Evolutionary conservation across 2,797 vertebrate genomes (phyloP).

Genomic region (Sebastolobus altivelis): DNA sequence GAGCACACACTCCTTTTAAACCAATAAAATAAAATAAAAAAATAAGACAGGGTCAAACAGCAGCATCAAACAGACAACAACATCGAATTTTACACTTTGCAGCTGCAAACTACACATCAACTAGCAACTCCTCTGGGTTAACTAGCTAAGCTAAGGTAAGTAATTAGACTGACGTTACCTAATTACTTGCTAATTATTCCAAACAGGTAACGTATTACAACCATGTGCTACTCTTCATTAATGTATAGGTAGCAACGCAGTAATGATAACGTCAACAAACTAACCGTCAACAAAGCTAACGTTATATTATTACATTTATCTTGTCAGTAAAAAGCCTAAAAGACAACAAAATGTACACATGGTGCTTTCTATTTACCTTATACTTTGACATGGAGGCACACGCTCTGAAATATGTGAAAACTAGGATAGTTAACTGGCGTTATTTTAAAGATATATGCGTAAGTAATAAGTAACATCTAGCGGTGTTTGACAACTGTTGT

Average conservation of each 20-base stretch:
- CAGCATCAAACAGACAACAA: too few relatives aligned
- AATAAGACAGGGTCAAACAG: too few relatives aligned
- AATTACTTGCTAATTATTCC: not conserved
- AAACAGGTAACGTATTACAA: not conserved
- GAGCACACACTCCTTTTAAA: too few relatives aligned
- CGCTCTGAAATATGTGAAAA: not conserved
- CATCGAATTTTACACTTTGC: not conserved
- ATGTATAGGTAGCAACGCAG: not conserved
- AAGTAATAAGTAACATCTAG: not conserved
- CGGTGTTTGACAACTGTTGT: not conserved
- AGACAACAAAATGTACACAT: not conserved
- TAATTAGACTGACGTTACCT: not conserved
- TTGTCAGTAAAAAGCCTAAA: not conserved
- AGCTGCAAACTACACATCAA: not conserved
- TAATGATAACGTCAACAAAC: not conserved
- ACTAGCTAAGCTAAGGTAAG: not conserved
- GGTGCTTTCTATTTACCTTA: conserved; percentile 56
- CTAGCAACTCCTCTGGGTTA: not conserved
- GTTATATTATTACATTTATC: not conserved
- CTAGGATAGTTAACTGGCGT: too few relatives aligned
- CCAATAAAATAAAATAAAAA: too few relatives aligned
- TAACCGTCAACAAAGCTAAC: too few relatives aligned
- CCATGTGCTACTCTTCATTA: not conserved
- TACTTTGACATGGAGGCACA: conserved; percentile 72
- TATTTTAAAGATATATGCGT: not conserved